Evolutionary conservation across 1,140 invertebrate genomes (phyloP).

Genomic region (Bombus vancouverensis): DNA sequence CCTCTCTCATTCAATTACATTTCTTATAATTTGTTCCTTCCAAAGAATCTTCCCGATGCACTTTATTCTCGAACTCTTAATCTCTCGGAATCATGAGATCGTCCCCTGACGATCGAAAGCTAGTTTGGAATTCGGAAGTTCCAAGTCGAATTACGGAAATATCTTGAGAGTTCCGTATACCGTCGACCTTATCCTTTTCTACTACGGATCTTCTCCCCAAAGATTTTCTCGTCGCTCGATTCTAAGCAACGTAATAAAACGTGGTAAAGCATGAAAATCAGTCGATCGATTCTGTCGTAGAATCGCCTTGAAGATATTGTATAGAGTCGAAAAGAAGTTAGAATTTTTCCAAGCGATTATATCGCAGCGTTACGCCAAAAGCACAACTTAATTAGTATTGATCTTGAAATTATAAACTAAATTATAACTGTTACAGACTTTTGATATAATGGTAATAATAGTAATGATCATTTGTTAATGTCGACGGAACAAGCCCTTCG

Average conservation of each 20-base stretch:
- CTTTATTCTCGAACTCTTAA: constrained; percentile 7
- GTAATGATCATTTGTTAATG: too few species aligned
- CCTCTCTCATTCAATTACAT: constrained; percentile 2
- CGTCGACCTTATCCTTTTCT: neutral
- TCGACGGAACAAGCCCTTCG: too few species aligned
- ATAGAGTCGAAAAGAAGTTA: neutral
- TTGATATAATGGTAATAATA: neutral
- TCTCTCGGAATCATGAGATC: neutral
- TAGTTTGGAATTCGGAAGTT: constrained; percentile 17
- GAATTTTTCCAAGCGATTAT: neutral
- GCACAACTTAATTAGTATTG: too few species aligned
- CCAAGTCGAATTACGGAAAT: constrained; percentile 18
- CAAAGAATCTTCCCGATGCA: constrained; percentile 2
- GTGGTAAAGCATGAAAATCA: neutral
- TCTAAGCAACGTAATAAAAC: constrained; percentile 3
- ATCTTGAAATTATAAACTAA: neutral
- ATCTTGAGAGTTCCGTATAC: constrained; percentile 6
- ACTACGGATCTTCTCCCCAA: neutral
- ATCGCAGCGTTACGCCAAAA: too few species aligned
- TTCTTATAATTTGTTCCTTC: constrained; percentile 7
- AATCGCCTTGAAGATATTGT: neutral
- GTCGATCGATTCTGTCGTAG: neutral
- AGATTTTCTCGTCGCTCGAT: neutral
- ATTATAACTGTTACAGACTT: neutral
- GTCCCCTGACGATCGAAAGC: constrained; percentile 14